Evolutionary conservation across 2,113 vertebrate species (phyloP).

Genomic region (Pongo abelii): DNA sequence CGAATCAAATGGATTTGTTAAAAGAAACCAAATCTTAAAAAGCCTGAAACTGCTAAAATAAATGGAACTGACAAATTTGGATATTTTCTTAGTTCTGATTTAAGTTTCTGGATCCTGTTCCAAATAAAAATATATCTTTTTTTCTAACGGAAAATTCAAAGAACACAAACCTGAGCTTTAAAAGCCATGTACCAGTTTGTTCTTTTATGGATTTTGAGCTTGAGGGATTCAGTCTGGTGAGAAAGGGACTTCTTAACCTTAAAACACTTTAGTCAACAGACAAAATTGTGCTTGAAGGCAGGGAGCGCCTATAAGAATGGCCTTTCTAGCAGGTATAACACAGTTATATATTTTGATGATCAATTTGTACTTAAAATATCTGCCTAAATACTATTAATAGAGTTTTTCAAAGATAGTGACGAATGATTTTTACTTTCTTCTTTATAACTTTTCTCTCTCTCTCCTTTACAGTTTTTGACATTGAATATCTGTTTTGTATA

Average conservation of each 20-base stretch:
- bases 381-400: background rate
- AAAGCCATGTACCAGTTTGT: background rate
- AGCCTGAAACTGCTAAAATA: background rate
- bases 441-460: background rate
- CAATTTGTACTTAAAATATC: background rate
- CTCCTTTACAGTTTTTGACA: background rate
- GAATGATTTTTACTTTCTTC: background rate
- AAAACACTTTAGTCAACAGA: background rate
- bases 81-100: background rate
- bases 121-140: background rate
- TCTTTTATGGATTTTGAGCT: background rate
- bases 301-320: background rate
- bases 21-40: background rate
- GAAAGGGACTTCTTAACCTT: background rate
- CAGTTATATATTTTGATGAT: background rate
- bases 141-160: conserved; percentile 14
- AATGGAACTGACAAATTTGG: background rate
- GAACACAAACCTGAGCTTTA: background rate
- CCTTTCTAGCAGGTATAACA: background rate
- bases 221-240: background rate
- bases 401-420: background rate
- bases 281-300: background rate
- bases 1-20: background rate
- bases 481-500: background rate
- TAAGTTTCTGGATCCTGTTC: background rate